These are phyloP conservation scores for Leptopilina boulardi DNA, from an alignment of 1,140 invertebrate species.

Conservation along the genomic window DNA sequence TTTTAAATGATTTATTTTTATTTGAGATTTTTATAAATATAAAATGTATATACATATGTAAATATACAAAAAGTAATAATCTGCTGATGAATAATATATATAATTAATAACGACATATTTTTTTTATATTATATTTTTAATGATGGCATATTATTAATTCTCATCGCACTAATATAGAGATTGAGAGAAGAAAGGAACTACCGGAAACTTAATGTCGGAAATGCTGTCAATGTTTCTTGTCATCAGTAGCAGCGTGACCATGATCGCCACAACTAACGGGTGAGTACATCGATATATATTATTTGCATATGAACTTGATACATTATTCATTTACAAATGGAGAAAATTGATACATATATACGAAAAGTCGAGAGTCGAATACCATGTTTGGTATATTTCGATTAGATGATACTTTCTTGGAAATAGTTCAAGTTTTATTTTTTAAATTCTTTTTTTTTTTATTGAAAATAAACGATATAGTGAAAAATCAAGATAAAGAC, in stretches of 20 bases:
- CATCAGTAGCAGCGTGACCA: conserved; percentile 1
- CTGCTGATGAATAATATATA: too few species aligned
- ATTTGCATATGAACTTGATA: conserved; percentile 15
- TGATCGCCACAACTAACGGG: not conserved
- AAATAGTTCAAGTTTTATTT: not conserved
- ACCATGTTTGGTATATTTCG: conserved; percentile 16
- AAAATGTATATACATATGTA: too few species aligned
- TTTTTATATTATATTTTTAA: not conserved
- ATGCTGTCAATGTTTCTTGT: conserved; percentile 7
- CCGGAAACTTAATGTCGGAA: conserved; percentile 12
- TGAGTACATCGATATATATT: not conserved
- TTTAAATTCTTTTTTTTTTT: not conserved
- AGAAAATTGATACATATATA: conserved; percentile 18
- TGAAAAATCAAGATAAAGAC: not conserved
- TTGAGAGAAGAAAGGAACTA: not conserved
- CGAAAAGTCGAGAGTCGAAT: not conserved
- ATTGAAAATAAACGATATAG: not conserved
- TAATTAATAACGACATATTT: too few species aligned
- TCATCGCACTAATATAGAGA: not conserved
- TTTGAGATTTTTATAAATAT: too few species aligned
- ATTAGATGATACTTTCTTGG: not conserved
- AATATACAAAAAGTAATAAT: too few species aligned
- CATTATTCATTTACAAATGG: conserved; percentile 1
- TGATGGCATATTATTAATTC: not conserved
- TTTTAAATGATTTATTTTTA: too few species aligned